Percentiles rank a stretch among this genome's conserved stretches.
Conservation (phyloP, 2,797 vertebrate species). For the Molossus alvarezi region DNA sequence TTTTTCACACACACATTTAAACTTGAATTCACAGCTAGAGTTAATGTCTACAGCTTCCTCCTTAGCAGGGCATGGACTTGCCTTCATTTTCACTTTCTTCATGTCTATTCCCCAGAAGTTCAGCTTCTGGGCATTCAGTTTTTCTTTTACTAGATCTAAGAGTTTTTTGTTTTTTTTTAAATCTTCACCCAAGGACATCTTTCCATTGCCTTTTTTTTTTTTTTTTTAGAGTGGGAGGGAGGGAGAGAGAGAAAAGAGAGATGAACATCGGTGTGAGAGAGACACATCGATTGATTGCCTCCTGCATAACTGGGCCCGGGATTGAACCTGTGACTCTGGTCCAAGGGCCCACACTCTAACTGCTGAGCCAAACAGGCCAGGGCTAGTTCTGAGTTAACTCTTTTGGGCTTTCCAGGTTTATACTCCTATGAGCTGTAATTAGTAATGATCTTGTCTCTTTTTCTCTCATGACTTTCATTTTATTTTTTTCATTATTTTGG, state of each 20-base stretch:
- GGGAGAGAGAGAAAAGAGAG: too few relatives aligned
- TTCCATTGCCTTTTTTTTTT: too few relatives aligned
- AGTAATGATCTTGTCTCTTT: not conserved
- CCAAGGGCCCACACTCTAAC: too few relatives aligned
- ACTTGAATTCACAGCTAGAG: not conserved
- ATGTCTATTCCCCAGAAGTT: not conserved
- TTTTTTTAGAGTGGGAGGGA: too few relatives aligned
- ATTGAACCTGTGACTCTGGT: too few relatives aligned
- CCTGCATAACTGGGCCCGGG: too few relatives aligned
- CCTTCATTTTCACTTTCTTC: not conserved
- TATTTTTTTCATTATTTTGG: not conserved
- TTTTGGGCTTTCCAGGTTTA: not conserved
- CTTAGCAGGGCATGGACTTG: not conserved
- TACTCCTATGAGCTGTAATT: not conserved
- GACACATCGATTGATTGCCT: too few relatives aligned
- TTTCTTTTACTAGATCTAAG: not conserved
- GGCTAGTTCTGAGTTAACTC: too few relatives aligned
- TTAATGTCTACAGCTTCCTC: not conserved
- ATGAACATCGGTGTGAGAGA: too few relatives aligned
- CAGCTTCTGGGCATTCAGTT: not conserved
- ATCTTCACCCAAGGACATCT: too few relatives aligned
- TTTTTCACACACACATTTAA: constrained; percentile 5
- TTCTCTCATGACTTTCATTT: not conserved
- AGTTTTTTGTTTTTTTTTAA: not conserved
- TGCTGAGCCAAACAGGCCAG: too few relatives aligned